Percentiles rank a stretch among this genome's conserved stretches.
phyloP scores from a whole-genome alignment of 2,113 vertebrate genomes.

The Muscicapa adusta region DNA sequence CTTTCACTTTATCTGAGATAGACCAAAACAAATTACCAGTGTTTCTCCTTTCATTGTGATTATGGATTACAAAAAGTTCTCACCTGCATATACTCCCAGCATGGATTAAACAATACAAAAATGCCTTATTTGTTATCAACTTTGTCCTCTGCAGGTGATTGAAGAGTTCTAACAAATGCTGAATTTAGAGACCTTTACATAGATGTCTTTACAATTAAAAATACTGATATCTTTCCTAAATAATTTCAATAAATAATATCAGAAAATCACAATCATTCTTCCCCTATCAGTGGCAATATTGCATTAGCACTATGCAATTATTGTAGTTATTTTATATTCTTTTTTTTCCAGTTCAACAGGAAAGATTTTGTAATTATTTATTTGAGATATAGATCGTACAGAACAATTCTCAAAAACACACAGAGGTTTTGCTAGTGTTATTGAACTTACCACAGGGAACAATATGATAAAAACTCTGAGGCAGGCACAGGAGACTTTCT shows the following conservation, averaged over 20 bases:
- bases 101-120: neutral
- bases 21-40: neutral
- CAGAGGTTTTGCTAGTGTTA: constrained; percentile 6
- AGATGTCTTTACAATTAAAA: neutral
- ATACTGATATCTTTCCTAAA: neutral
- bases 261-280: neutral
- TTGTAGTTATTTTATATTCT: neutral
- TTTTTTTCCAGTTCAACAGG: neutral
- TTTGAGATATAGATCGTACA: neutral
- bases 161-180: neutral
- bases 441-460: constrained; percentile 17
- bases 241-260: neutral
- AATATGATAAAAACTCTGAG: neutral
- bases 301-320: neutral
- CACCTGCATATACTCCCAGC: neutral
- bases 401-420: neutral
- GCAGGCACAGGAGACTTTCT: neutral
- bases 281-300: neutral
- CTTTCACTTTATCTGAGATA: neutral
- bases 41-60: neutral
- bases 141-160: neutral
- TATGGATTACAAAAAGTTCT: neutral
- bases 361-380: neutral
- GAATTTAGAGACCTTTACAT: neutral
- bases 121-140: neutral